phyloP scores from a whole-genome alignment of 2,888 invertebrate species.

The Cephonodes hylas region DNA sequence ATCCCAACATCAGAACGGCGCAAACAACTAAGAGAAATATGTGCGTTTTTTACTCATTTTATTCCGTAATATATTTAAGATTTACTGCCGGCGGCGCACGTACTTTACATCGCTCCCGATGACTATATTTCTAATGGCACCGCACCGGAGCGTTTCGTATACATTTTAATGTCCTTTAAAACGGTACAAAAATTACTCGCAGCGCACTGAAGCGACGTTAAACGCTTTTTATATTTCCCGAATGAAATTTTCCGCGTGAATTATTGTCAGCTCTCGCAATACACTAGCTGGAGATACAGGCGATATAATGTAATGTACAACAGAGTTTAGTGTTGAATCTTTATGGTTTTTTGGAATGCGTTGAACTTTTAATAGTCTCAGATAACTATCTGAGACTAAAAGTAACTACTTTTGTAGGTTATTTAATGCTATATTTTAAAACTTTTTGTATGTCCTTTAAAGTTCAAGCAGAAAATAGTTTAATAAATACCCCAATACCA shows the following conservation, averaged over 20 bases:
- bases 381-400: too few relatives aligned
- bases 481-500: too few relatives aligned
- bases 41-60: not conserved
- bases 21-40: not conserved
- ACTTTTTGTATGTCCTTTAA: too few relatives aligned
- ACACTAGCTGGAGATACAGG: not conserved
- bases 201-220: slow-evolving; percentile 48
- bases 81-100: slow-evolving; percentile 28
- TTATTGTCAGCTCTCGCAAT: slow-evolving; percentile 13
- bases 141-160: slow-evolving; percentile 35
- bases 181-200: slow-evolving; percentile 48
- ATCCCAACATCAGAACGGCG: not conserved
- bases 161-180: slow-evolving; percentile 56
- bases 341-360: not conserved
- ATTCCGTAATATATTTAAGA: slow-evolving; percentile 19
- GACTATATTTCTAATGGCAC: slow-evolving; percentile 41
- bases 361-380: not conserved
- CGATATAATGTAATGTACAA: not conserved
- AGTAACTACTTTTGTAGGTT: too few relatives aligned
- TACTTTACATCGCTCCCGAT: slow-evolving; percentile 21
- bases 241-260: slow-evolving; percentile 25
- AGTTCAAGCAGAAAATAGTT: too few relatives aligned
- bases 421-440: too few relatives aligned
- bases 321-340: not conserved
- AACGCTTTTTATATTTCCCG: slow-evolving; percentile 69